A percentile compares a stretch with the other conserved stretches of the same genome.
phyloP scores from a whole-genome alignment of 2,888 invertebrate genomes.

The Villa cingulata region DNA sequence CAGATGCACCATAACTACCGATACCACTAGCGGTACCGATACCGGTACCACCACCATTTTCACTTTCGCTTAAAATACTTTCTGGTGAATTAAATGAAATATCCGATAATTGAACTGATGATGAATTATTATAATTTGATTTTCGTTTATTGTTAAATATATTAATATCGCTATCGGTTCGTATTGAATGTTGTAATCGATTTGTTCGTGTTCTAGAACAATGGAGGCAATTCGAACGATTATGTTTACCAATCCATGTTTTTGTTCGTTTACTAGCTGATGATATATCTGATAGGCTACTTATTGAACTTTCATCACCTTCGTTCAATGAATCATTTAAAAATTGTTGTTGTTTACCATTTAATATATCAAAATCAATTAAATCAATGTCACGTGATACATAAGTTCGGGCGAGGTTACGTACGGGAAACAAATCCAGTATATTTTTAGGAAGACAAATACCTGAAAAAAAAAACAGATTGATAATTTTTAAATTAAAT shows the following conservation, averaged over 20 bases:
- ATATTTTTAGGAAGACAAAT: slow-evolving; percentile 36
- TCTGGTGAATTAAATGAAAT: slow-evolving; percentile 35
- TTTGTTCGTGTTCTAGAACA: slow-evolving; percentile 28
- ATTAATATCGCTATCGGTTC: slow-evolving; percentile 19
- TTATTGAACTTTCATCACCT: slow-evolving; percentile 34
- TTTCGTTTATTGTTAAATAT: slow-evolving; percentile 8
- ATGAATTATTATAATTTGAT: slow-evolving; percentile 15
- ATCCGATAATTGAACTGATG: slow-evolving; percentile 26
- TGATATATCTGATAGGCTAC: slow-evolving; percentile 36
- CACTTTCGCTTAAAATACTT: slow-evolving; percentile 32
- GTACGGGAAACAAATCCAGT: slow-evolving; percentile 30
- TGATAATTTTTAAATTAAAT: neutral
- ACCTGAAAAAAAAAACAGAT: slow-evolving; percentile 16
- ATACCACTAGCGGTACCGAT: neutral
- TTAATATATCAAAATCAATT: slow-evolving; percentile 27
- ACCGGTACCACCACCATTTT: neutral
- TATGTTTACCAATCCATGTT: slow-evolving; percentile 32
- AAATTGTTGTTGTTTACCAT: slow-evolving; percentile 27
- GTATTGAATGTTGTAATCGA: slow-evolving; percentile 10
- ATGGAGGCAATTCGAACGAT: slow-evolving; percentile 28
- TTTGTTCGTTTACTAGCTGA: slow-evolving; percentile 29
- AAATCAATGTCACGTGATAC: slow-evolving; percentile 33
- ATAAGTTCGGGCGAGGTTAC: slow-evolving; percentile 30
- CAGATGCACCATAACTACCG: slow-evolving; percentile 20
- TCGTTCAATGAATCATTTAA: slow-evolving; percentile 32